Conservation (phyloP, 2,888 invertebrate species). For the Sturmia bella region DNA sequence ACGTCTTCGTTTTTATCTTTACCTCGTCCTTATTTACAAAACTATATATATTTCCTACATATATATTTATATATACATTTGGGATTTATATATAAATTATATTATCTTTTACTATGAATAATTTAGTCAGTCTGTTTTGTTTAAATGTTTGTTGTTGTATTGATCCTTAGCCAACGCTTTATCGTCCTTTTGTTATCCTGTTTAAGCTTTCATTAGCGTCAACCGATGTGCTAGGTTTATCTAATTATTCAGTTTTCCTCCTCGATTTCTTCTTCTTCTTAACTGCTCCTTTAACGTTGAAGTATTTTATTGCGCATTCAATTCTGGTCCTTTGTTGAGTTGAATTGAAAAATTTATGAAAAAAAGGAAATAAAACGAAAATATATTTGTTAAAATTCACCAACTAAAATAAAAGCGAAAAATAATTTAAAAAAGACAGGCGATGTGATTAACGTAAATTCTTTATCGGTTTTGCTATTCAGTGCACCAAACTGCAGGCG, state of each 20-base stretch:
- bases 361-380: slow-evolving; percentile 47
- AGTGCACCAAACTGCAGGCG: no score
- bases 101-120: slow-evolving; percentile 73
- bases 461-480: no score
- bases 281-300: slow-evolving; percentile 51
- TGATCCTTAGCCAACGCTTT: slow-evolving; percentile 75
- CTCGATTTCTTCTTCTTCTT: slow-evolving; percentile 49
- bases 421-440: not conserved
- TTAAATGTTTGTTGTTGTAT: slow-evolving; percentile 76
- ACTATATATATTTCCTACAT: slow-evolving; percentile 71
- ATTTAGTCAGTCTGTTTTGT: slow-evolving; percentile 81
- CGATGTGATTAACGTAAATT: no score
- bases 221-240: slow-evolving; percentile 55
- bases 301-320: slow-evolving; percentile 70
- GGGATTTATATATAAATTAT: slow-evolving; percentile 74
- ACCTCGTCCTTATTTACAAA: slow-evolving; percentile 72
- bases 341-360: slow-evolving; percentile 39
- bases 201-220: slow-evolving; percentile 55
- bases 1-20: slow-evolving; percentile 67
- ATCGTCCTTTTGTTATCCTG: slow-evolving; percentile 69
- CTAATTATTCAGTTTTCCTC: slow-evolving; percentile 45
- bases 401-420: slow-evolving; percentile 21
- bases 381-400: slow-evolving; percentile 51
- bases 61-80: slow-evolving; percentile 76
- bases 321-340: slow-evolving; percentile 70